phyloP scores from a whole-genome alignment of 2,797 vertebrate genomes.

The Darevskia mixta region DNA sequence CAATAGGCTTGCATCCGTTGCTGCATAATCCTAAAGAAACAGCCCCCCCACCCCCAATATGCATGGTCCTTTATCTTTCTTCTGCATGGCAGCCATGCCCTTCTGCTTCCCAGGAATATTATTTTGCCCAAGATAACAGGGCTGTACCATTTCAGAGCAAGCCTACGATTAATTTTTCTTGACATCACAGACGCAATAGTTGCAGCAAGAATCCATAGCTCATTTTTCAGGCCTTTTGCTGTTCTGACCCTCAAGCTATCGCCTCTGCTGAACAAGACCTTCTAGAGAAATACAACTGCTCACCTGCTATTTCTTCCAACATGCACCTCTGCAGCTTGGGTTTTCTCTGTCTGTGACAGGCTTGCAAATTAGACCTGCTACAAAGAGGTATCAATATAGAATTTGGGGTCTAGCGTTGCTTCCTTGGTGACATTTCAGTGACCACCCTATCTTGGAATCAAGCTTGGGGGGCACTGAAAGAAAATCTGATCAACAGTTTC shows the following conservation, averaged over 20 bases:
- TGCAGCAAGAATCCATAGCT: neutral
- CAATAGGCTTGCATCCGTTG: neutral
- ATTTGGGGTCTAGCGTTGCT: neutral
- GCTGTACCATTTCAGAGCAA: neutral
- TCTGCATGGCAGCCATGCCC: neutral
- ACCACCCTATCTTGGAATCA: no score
- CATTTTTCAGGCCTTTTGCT: conserved; percentile 4
- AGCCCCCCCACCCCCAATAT: neutral
- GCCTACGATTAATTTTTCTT: conserved; percentile 17
- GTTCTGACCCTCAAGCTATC: neutral
- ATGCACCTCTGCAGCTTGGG: neutral
- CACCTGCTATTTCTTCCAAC: neutral
- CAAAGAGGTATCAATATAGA: neutral
- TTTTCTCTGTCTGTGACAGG: neutral
- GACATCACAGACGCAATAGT: conserved; percentile 2
- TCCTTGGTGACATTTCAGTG: no score
- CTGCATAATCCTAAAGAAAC: neutral
- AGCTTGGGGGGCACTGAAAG: neutral
- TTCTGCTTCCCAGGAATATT: neutral
- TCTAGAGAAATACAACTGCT: neutral
- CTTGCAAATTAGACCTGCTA: neutral
- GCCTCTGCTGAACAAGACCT: neutral
- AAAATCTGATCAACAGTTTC: neutral
- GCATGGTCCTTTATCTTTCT: neutral
- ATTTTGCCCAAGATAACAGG: neutral